Evolutionary conservation across 2,888 invertebrate species (phyloP), one percentile per base, ranked within the genome.

Genomic region (Gastracanthus pulcherrimus): DNA sequence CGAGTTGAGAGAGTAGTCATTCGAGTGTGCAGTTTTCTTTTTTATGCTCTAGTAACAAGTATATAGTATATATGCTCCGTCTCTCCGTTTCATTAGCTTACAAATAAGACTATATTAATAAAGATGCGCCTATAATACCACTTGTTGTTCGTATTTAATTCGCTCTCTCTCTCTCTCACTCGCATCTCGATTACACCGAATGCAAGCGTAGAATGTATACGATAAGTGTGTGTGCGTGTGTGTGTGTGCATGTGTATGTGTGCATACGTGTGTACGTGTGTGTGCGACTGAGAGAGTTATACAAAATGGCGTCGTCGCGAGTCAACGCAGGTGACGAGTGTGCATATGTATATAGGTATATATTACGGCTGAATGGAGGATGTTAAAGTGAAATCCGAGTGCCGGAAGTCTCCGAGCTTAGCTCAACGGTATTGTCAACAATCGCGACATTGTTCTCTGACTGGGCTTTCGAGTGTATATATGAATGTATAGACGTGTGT

Each of bases 341-440:
- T n/a, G n/a, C n/a, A n/a, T n/a, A n/a, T n/a, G n/a, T n/a, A n/a
- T n/a, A n/a, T n/a, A 62, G 13, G 29, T 29, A 76, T 69, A 34
- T 58, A 70, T n/a, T 69, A 70, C 60, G 41, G 64, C 48, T 51
- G 70, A 77, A 51, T 26, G 55, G 38, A 78, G 41, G 29, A 71
- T 71, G 58, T 51, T 67, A 69, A 67, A 64, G 83, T 85, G 87
- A 86, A 87, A 87, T 83, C 82, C 80, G 87, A 87, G 86, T 83
- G 84, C 86, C 87, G 87, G 87, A 87, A 87, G 86, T 87, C 83
- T 83, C 85, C n/a, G 74, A 80, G 82, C 82, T 72, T 41, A 38
- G 62, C 80, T 48, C 58, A 36, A 26, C 67, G 26, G 26, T 67
- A 80, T 64, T 85, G 86, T 86, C 86, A 86, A 85, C 85, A 85